Percentiles rank a stretch among this genome's conserved stretches.
phyloP scores from a whole-genome alignment of 1,140 invertebrate species.

The Euglossa dilemma region DNA sequence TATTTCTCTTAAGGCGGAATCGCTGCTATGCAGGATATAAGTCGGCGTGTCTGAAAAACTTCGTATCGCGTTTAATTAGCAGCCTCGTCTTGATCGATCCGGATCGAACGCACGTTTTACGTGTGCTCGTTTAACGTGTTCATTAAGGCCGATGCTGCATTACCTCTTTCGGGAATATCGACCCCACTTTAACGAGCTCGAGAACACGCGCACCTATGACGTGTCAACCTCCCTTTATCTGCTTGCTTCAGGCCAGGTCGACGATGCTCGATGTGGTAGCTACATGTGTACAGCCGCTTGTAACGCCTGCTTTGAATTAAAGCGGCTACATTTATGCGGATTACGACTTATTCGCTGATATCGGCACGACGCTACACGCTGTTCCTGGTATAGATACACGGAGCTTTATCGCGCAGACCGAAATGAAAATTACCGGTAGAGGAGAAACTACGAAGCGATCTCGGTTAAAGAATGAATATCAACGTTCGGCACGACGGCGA shows the following conservation, averaged over 20 bases:
- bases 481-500: no score
- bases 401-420: neutral
- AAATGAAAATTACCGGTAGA: no score
- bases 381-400: neutral
- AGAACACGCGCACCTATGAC: slow-evolving; percentile 64
- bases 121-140: slow-evolving; percentile 14
- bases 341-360: slow-evolving; percentile 52
- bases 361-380: neutral
- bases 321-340: slow-evolving; percentile 40
- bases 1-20: neutral
- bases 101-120: neutral
- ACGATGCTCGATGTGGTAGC: slow-evolving; percentile 64
- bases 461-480: no score
- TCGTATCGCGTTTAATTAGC: slow-evolving; percentile 31
- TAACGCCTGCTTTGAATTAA: slow-evolving; percentile 63
- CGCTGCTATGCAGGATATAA: neutral
- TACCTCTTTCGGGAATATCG: slow-evolving; percentile 52
- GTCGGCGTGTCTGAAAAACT: neutral
- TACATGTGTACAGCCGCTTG: slow-evolving; percentile 62
- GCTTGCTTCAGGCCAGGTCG: slow-evolving; percentile 65
- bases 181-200: slow-evolving; percentile 59
- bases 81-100: slow-evolving; percentile 15
- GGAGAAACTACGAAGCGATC: neutral
- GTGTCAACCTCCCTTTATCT: slow-evolving; percentile 65
- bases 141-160: slow-evolving; percentile 30